Evolutionary conservation across 2,797 vertebrate species (phyloP).

Genomic region (Gallinago solitaria): DNA sequence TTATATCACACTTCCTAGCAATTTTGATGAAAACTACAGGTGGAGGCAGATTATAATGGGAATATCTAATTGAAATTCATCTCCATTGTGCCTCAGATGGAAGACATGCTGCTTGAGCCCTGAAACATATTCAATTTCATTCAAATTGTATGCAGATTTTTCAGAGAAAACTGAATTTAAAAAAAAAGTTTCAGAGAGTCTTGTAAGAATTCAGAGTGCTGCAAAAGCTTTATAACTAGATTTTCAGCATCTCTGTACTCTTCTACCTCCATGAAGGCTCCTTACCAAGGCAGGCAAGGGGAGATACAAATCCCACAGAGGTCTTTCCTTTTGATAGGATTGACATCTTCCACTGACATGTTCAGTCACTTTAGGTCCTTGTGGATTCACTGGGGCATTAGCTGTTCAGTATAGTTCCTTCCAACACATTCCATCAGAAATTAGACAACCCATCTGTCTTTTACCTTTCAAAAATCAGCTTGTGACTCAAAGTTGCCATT

Average conservation of each 20-base stretch:
- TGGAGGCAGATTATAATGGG: conserved; percentile 76
- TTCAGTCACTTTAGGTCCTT: conserved; percentile 16
- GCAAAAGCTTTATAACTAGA: background rate
- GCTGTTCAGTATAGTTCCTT: background rate
- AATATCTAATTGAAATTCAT: conserved; percentile 80
- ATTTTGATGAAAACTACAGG: conserved; percentile 80
- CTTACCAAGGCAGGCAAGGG: background rate
- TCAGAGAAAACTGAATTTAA: conserved; percentile 66
- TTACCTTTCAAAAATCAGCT: background rate
- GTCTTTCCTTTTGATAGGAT: background rate
- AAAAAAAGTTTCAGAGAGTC: conserved; percentile 32
- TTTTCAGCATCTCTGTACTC: background rate
- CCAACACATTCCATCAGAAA: background rate
- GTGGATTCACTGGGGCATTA: background rate
- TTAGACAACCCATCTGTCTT: background rate
- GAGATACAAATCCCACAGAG: background rate
- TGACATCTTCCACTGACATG: background rate
- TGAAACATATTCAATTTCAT: conserved; percentile 77
- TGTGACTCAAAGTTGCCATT: background rate
- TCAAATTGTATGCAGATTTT: conserved; percentile 78
- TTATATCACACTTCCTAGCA: conserved; percentile 66
- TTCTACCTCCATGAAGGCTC: background rate
- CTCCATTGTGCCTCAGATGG: conserved; percentile 75
- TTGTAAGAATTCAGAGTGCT: background rate
- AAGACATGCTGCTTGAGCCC: conserved; percentile 76